Conservation (phyloP, 2,113 vertebrate species). For the Siniperca knerii region DNA sequence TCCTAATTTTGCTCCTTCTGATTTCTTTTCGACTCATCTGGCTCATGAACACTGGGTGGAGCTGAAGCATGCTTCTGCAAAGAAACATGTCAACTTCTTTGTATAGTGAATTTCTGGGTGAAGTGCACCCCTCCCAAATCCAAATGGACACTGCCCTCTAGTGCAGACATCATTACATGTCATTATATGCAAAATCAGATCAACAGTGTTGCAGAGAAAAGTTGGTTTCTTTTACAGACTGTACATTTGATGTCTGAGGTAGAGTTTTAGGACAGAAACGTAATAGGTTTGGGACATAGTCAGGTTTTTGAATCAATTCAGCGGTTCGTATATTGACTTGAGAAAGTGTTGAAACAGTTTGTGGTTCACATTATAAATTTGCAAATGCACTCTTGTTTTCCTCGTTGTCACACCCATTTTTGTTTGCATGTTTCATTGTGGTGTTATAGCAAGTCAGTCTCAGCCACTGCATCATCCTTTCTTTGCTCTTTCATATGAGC, state of each 20-base stretch:
- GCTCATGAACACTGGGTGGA: conserved; percentile 5
- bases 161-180: conserved; percentile 11
- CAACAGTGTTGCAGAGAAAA: neutral
- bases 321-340: neutral
- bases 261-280: neutral
- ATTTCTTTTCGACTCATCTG: neutral
- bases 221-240: neutral
- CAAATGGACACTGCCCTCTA: conserved; percentile 18
- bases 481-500: neutral
- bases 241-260: neutral
- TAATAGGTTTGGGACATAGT: neutral
- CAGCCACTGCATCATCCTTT: neutral
- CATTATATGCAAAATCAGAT: neutral
- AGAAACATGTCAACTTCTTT: conserved; percentile 2
- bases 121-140: neutral
- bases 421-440: neutral
- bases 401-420: neutral
- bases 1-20: neutral
- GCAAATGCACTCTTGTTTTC: neutral
- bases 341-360: neutral
- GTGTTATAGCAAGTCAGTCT: neutral
- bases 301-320: neutral
- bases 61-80: neutral
- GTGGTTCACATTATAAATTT: neutral
- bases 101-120: neutral